These are phyloP conservation scores for Leiothrix lutea DNA, from an alignment of 2,113 vertebrate species.

Conservation along the genomic window DNA sequence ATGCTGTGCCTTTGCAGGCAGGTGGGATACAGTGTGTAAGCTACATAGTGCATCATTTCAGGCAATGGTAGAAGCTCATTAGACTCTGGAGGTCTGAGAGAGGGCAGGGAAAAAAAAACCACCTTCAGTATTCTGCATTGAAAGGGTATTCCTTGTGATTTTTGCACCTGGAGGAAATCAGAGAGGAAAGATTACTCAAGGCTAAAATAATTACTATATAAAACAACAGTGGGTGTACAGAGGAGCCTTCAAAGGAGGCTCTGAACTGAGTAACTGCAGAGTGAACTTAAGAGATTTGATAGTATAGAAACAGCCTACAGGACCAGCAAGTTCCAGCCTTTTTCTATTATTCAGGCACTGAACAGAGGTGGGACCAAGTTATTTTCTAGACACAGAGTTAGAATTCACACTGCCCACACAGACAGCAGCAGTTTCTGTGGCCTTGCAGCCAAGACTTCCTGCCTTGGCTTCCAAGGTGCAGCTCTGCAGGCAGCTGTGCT, in stretches of 20 bases:
- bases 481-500: not conserved
- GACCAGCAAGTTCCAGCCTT: not conserved
- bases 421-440: not conserved
- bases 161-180: constrained; percentile 33
- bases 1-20: not conserved
- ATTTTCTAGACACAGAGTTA: not conserved
- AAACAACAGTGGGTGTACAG: not conserved
- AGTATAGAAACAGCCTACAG: not conserved
- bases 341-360: not conserved
- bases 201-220: not conserved
- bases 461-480: not conserved
- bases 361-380: not conserved
- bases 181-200: not conserved
- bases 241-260: not conserved
- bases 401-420: not conserved
- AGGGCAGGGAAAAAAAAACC: not conserved
- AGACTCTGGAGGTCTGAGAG: not conserved
- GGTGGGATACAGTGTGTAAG: not conserved
- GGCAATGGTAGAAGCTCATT: not conserved
- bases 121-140: constrained; percentile 60
- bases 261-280: not conserved
- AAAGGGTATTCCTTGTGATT: constrained; percentile 71
- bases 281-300: not conserved
- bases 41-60: not conserved
- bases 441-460: not conserved